Base-by-base conservation (phyloP, 2,113 vertebrate species). In the Ursus arctos region DNA sequence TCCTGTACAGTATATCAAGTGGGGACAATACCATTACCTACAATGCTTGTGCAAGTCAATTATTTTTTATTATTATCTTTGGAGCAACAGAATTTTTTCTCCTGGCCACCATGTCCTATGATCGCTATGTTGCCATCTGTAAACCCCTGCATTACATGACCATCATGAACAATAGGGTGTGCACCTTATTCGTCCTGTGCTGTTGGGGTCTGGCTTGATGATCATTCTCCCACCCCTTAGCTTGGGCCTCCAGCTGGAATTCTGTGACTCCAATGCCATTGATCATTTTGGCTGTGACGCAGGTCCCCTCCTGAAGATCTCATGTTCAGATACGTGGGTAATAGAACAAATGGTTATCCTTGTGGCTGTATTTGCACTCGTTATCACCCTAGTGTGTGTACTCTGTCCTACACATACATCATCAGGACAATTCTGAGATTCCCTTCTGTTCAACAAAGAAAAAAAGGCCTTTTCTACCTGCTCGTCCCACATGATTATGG, bases 41-140 rank as follows among this genome's bases (percentile, higher is more conserved):
- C 43, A 96, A 93, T 86, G 94, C 92, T 53, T 98, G 97, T 22
- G 86, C 89, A 84, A 96, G 63, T 96, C 97, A 98, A 96, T 77
- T 97, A 88, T 96, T 98, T 67, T 98, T 98, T 96, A 36, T 94
- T 65, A 59, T 93, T 95, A 71, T 97, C 12, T 97, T 97, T 72
- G 94, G 92, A 88, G 85, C 94, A 36, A 96, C 95, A 14, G 94
- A 97, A 19, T 96, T 97, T 97, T 97, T 98, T 65, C 97, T 97
- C 57, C 33, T 97, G 85, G 95, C 95, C 59, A 89, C 92, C 47
- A 93, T 97, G 97, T 98, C 96, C 13, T 97, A 93, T 31, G 97
- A 97, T 26, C 76, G 55, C 51, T 97, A 94, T 1, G 57, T 97
- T 59, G 95, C 97, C 63, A 96, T 98, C 57, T 98, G 97, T 53